Percentiles rank a stretch among this genome's conserved stretches.
Evolutionary conservation across 2,797 vertebrate species (phyloP).

Genomic region (Catamblyrhynchus diadema): DNA sequence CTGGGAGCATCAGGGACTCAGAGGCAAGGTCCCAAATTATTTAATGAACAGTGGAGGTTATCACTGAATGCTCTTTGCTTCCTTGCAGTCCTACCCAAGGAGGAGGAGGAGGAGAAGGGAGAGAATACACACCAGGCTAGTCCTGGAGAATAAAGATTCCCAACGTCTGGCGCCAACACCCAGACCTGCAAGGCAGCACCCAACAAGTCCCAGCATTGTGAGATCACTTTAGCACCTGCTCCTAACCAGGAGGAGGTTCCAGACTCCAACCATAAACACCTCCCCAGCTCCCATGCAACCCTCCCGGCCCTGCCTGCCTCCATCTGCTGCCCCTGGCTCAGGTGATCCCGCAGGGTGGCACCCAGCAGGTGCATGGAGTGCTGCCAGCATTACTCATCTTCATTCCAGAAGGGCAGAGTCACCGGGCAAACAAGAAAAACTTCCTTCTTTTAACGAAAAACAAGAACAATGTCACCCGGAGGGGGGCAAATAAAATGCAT

Average conservation of each 20-base stretch:
- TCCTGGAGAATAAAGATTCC: not conserved
- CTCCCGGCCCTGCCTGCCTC: not conserved
- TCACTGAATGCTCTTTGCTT: not conserved
- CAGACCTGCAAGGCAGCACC: not conserved
- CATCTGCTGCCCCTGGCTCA: constrained; percentile 58
- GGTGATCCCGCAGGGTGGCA: constrained; percentile 73
- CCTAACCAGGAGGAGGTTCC: not conserved
- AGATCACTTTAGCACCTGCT: not conserved
- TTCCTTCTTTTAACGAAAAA: constrained; percentile 57
- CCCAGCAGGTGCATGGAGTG: constrained; percentile 75
- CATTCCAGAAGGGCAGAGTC: constrained; percentile 76
- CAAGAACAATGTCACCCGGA: constrained; percentile 26
- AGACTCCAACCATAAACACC: not conserved
- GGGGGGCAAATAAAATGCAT: not conserved
- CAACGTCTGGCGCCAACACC: not conserved
- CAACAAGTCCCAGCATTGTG: not conserved
- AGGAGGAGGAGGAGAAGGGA: not conserved
- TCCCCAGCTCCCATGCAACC: not conserved
- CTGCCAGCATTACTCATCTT: constrained; percentile 71
- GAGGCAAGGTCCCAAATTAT: not conserved
- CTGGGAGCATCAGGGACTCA: not conserved
- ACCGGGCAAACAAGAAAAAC: constrained; percentile 62
- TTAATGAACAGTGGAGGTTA: not conserved
- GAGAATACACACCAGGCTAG: not conserved
- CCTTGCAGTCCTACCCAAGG: not conserved